Evolutionary conservation across 2,888 invertebrate genomes (phyloP), one percentile per base, ranked within the genome.

Genomic region (Hedya salicella): DNA sequence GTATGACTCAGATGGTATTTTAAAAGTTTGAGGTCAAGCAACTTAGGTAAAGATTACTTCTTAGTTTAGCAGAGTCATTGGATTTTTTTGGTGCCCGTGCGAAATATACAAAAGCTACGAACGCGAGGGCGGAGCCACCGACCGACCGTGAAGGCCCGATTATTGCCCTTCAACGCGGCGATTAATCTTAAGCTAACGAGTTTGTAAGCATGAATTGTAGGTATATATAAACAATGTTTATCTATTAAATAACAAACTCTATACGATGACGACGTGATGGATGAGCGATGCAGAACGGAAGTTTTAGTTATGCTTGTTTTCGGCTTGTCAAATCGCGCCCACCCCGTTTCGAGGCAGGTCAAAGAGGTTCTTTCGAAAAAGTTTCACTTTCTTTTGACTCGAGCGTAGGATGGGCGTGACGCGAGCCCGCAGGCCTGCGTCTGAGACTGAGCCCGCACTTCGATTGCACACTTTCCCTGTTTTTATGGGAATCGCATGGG

Each of bases 381-480:
- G 82, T 88, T 89, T 91, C 89, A 89, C 91, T 91, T 91, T 90
- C 90, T 83, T 86, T 84, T 75, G 78, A 75, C 44, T 68, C 72
- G 69, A 71, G 79, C 81, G 83, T 83, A 80, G 87, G 84, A 83
- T 87, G 87, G 90, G 90, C 89, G 91, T 87, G 82, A 82, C 87
- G 77, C 73, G 71, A 75, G 82, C 79, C 81, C 78, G 81, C 77
- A 81, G 82, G 86, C 87, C 82, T 80, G 79, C 76, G 72, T 70
- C 71, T 69, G 75, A 46, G 44, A 19, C 75, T 75, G 73, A 72
- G 82, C 80, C 82, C 79, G 73, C 71, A 73, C 76, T 78, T 78
- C 84, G 81, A 88, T 88, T 85, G 86, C 79, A 86, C 81, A 89
- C 91, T 91, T 91, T 91, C 91, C 90, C 89, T 86, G 89, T 89